Conservation (phyloP, 1,140 invertebrate genomes). For the Drosophila insularis region DNA sequence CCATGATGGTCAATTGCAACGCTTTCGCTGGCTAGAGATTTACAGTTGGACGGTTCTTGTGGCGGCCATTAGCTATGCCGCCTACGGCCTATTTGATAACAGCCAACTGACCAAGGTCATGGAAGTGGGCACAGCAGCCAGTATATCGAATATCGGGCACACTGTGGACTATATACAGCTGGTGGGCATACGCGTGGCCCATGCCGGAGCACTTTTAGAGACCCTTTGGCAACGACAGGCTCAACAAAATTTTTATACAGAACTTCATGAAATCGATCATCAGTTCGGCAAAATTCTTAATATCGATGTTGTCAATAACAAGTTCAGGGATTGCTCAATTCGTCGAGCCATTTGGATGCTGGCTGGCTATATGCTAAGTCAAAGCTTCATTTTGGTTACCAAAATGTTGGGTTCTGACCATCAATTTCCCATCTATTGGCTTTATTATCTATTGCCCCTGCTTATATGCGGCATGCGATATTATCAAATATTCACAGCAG, state of each 20-base stretch:
- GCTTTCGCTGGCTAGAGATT: conserved; percentile 53
- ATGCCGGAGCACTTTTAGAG: conserved; percentile 58
- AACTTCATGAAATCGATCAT: conserved; percentile 63
- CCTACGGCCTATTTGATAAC: conserved; percentile 56
- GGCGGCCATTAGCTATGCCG: conserved; percentile 30
- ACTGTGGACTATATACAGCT: conserved; percentile 76
- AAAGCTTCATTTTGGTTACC: conserved; percentile 52
- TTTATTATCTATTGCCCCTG: conserved; percentile 67
- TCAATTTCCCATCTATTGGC: conserved; percentile 60
- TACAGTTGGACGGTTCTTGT: conserved; percentile 50
- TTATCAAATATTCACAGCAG: conserved; percentile 70
- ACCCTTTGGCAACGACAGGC: conserved; percentile 47
- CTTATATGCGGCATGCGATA: conserved; percentile 68
- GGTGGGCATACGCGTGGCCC: conserved; percentile 71
- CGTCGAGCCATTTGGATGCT: conserved; percentile 50
- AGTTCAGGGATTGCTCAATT: conserved; percentile 25
- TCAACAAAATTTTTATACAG: conserved; percentile 41
- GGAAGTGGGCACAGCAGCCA: conserved; percentile 3
- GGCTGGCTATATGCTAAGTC: conserved; percentile 54
- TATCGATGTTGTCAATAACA: conserved; percentile 39
- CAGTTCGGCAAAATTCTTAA: conserved; percentile 54
- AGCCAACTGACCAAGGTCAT: not conserved
- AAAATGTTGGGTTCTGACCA: conserved; percentile 39
- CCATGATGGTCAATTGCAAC: conserved; percentile 22
- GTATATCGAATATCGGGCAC: conserved; percentile 55